phyloP scores from a whole-genome alignment of 2,797 vertebrate species.

The Sciurus vulgaris region DNA sequence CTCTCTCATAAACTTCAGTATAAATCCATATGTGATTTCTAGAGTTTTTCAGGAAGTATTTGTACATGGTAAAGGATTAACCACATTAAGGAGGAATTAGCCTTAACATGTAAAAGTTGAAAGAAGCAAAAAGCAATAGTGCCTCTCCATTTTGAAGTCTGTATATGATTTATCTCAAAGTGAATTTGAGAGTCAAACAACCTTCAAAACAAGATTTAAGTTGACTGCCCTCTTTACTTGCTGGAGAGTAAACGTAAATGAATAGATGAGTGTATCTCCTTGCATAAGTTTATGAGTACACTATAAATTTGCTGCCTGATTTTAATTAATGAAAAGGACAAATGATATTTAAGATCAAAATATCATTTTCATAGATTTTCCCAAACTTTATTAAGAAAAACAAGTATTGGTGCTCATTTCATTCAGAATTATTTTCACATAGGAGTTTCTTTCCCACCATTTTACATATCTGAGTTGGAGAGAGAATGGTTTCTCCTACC shows the following conservation, averaged over 20 bases:
- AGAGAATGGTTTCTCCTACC: neutral
- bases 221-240: neutral
- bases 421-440: constrained; percentile 38
- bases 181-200: constrained; percentile 4
- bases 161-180: neutral
- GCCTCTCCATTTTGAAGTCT: constrained; percentile 16
- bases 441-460: neutral
- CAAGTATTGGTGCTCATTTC: neutral
- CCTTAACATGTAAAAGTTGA: neutral
- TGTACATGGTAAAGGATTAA: constrained; percentile 22
- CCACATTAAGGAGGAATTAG: neutral
- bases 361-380: neutral
- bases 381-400: constrained; percentile 20
- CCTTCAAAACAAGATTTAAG: constrained; percentile 15
- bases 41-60: neutral
- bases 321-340: neutral
- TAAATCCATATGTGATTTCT: neutral
- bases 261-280: neutral
- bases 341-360: constrained; percentile 20
- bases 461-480: neutral
- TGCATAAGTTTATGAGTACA: neutral
- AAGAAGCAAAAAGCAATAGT: neutral
- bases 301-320: neutral
- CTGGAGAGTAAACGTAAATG: neutral
- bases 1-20: neutral